Percentiles rank a stretch among this genome's conserved stretches.
phyloP scores from a whole-genome alignment of 2,113 vertebrate genomes.

The Odocoileus hemionus region DNA sequence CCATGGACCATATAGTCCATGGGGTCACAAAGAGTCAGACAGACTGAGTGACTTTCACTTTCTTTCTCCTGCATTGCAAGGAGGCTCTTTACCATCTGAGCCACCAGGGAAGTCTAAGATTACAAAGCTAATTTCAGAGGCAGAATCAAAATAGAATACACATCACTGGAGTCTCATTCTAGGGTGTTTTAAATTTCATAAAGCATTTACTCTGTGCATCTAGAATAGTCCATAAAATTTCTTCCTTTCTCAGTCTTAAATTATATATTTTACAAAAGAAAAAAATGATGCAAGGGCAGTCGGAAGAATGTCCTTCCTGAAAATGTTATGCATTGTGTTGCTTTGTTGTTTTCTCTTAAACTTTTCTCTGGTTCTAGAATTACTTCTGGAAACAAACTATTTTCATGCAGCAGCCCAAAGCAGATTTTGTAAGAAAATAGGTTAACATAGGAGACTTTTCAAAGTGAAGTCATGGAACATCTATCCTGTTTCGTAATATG shows the following conservation, averaged over 20 bases:
- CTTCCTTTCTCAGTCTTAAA: slow-evolving; percentile 7
- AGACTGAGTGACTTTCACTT: fast-evolving
- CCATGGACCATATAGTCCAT: neutral
- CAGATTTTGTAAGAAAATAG: neutral
- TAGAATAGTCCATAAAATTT: neutral
- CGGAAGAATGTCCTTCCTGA: neutral
- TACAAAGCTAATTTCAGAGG: neutral
- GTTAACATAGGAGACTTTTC: neutral
- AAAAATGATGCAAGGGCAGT: neutral
- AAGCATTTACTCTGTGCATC: neutral
- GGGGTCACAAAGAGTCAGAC: neutral
- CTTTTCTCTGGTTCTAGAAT: neutral
- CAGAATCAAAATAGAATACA: neutral
- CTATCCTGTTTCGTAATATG: neutral
- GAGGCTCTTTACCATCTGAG: neutral
- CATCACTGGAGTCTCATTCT: neutral
- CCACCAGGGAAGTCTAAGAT: neutral
- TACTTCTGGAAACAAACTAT: neutral
- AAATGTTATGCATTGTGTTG: neutral
- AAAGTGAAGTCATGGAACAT: slow-evolving; percentile 28
- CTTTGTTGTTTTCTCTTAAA: neutral
- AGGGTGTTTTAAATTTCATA: neutral
- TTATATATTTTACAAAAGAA: neutral
- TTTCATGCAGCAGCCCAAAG: neutral
- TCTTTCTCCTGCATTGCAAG: neutral